A percentile compares a stretch with the other conserved stretches of the same genome.
Evolutionary conservation across 2,888 invertebrate genomes (phyloP).

Genomic region (Eurytoma californica): DNA sequence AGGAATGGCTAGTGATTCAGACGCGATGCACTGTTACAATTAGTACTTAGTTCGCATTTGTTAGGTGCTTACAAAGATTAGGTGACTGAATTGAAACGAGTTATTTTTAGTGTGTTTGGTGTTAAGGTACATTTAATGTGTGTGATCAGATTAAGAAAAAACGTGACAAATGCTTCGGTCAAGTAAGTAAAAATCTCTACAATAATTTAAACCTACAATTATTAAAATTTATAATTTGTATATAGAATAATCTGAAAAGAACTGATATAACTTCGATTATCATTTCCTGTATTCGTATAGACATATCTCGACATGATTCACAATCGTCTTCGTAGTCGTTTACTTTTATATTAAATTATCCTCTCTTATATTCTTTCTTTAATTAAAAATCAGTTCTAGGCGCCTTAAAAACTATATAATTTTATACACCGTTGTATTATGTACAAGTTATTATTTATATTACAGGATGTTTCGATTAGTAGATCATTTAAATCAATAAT

Average conservation of each 20-base stretch:
- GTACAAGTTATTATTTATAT: slow-evolving; percentile 66
- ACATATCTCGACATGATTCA: slow-evolving; percentile 52
- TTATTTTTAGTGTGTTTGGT: slow-evolving; percentile 45
- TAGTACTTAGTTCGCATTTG: slow-evolving; percentile 39
- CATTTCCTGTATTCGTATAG: slow-evolving; percentile 52
- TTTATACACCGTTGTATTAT: slow-evolving; percentile 68
- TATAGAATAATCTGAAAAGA: slow-evolving; percentile 52
- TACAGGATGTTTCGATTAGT: slow-evolving; percentile 66
- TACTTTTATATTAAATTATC: slow-evolving; percentile 53
- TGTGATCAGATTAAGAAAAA: slow-evolving; percentile 48
- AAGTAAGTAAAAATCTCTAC: slow-evolving; percentile 50
- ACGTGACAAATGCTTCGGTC: slow-evolving; percentile 45
- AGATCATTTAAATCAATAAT: slow-evolving; percentile 55
- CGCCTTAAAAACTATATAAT: slow-evolving; percentile 59
- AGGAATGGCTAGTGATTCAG: slow-evolving; percentile 51
- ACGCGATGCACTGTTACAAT: slow-evolving; percentile 47
- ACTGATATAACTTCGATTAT: slow-evolving; percentile 53
- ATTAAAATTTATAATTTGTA: slow-evolving; percentile 52
- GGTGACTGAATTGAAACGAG: slow-evolving; percentile 42
- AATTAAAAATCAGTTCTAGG: slow-evolving; percentile 60
- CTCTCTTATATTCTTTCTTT: slow-evolving; percentile 47
- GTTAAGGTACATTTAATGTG: slow-evolving; percentile 40
- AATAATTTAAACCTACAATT: slow-evolving; percentile 52
- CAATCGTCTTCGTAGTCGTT: slow-evolving; percentile 47
- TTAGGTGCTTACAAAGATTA: slow-evolving; percentile 44